Percentiles rank a stretch among this genome's conserved stretches.
Conservation (phyloP, 2,888 invertebrate species). For the Brachyopa scutellaris region DNA sequence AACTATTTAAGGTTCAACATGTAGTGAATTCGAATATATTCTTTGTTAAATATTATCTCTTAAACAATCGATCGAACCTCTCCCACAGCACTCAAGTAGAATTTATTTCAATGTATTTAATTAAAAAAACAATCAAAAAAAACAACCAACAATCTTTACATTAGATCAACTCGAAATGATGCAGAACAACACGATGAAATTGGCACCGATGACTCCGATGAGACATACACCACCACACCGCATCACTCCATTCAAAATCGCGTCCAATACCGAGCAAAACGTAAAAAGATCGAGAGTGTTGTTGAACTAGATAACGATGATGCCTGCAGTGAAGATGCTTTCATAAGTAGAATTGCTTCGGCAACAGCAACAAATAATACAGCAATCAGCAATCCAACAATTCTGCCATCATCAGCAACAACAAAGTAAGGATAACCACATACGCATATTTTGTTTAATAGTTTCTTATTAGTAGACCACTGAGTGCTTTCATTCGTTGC, state of each 20-base stretch:
- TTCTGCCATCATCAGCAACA: conserved; percentile 66
- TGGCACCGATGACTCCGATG: conserved; percentile 75
- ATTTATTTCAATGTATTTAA: conserved; percentile 7
- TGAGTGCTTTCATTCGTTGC: conserved; percentile 57
- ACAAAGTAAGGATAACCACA: conserved; percentile 65
- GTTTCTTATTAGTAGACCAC: conserved; percentile 27
- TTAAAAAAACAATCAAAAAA: conserved; percentile 40
- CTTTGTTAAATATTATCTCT: background rate
- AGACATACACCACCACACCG: conserved; percentile 64
- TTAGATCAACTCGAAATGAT: conserved; percentile 71
- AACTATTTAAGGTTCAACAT: no score
- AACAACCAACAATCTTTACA: conserved; percentile 47
- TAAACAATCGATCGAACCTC: no score
- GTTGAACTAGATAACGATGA: conserved; percentile 81
- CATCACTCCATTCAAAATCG: conserved; percentile 69
- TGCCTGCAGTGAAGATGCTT: conserved; percentile 82
- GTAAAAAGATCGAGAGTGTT: conserved; percentile 78
- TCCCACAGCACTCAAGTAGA: conserved; percentile 29
- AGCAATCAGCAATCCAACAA: conserved; percentile 37
- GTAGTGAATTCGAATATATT: background rate
- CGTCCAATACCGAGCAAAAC: conserved; percentile 75
- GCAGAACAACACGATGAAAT: conserved; percentile 75
- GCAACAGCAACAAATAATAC: conserved; percentile 54
- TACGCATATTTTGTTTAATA: conserved; percentile 8
- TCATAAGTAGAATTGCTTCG: conserved; percentile 80